A percentile compares a stretch with the other conserved stretches of the same genome.
phyloP scores from a whole-genome alignment of 1,140 invertebrate species.

The Muscidifurax raptorellus region DNA sequence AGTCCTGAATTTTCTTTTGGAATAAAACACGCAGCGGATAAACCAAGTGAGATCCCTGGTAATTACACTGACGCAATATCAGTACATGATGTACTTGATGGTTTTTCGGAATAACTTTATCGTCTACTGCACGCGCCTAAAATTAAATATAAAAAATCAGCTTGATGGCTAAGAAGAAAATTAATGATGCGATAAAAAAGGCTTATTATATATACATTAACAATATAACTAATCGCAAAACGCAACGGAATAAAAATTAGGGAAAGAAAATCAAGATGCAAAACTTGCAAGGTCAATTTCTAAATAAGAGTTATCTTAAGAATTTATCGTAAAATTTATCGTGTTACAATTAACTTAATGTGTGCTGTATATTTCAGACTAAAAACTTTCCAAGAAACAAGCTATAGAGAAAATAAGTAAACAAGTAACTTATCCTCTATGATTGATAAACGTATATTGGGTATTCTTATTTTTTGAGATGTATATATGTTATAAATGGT shows the following conservation, averaged over 20 bases:
- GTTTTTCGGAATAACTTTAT: background rate
- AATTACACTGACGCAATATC: constrained; percentile 57
- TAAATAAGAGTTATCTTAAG: background rate
- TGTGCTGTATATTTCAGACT: background rate
- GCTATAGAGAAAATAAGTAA: background rate
- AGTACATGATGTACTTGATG: background rate
- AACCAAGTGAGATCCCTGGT: constrained; percentile 75
- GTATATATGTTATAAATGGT: too few relatives aligned
- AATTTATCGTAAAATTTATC: background rate
- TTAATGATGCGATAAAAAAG: background rate
- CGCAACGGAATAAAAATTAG: too few relatives aligned
- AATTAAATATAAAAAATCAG: too few relatives aligned
- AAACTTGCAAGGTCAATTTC: too few relatives aligned
- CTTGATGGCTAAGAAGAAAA: too few relatives aligned
- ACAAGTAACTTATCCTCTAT: background rate
- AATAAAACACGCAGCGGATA: constrained; percentile 77
- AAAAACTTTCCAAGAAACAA: background rate
- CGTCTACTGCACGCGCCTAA: too few relatives aligned
- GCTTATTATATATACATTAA: background rate
- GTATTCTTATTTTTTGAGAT: background rate
- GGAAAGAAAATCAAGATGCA: too few relatives aligned
- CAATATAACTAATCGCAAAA: background rate
- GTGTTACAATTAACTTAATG: background rate
- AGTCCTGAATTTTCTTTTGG: constrained; percentile 78
- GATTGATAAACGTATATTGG: background rate